These are phyloP conservation scores for Parthenolecanium corni DNA, from an alignment of 2,888 invertebrate genomes.

Conservation along the genomic window DNA sequence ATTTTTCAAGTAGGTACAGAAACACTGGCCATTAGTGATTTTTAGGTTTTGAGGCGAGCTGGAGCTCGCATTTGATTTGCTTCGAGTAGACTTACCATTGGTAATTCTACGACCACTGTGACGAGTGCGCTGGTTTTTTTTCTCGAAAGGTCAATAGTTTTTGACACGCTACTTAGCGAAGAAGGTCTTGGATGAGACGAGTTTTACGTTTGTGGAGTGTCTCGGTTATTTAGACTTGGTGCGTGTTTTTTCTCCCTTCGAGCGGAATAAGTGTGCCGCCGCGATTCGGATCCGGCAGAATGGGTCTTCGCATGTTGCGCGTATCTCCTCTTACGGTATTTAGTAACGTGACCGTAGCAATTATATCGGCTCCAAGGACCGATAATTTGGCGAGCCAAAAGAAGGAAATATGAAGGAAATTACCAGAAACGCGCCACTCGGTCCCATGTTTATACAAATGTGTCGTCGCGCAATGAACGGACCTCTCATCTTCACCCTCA, in stretches of 20 bases:
- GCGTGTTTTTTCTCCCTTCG: not conserved
- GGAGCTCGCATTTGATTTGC: too few relatives aligned
- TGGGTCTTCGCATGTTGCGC: constrained; percentile 2
- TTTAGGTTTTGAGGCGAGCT: too few relatives aligned
- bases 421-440: not conserved
- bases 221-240: constrained; percentile 1
- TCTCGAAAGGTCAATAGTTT: too few relatives aligned
- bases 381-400: not conserved
- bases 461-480: constrained; percentile 6
- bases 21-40: too few relatives aligned
- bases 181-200: too few relatives aligned
- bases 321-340: constrained; percentile 22
- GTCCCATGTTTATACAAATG: not conserved
- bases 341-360: constrained; percentile 17
- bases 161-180: too few relatives aligned
- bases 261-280: not conserved
- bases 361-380: constrained; percentile 12
- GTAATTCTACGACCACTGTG: too few relatives aligned
- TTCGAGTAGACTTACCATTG: too few relatives aligned
- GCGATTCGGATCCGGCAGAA: too few relatives aligned
- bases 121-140: too few relatives aligned
- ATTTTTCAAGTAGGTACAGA: too few relatives aligned
- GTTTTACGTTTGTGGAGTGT: not conserved
- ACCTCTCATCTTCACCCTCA: not conserved
- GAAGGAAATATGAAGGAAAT: not conserved